Conservation (phyloP, 2,797 vertebrate species). For the Varecia variegata region DNA sequence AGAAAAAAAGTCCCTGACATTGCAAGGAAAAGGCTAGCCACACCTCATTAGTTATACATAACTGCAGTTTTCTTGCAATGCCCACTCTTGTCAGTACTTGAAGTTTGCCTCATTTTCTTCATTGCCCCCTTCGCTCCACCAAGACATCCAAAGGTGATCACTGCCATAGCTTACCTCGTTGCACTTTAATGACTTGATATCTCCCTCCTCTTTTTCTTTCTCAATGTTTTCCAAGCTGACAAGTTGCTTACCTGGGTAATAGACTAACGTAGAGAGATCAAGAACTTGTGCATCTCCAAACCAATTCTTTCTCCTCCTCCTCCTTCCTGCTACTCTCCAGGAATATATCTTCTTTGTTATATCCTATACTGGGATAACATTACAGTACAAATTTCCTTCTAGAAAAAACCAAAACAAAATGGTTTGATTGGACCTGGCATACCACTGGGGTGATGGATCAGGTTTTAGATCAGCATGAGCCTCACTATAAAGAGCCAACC, state of each 20-base stretch:
- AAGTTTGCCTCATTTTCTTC: not conserved
- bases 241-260: not conserved
- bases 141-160: not conserved
- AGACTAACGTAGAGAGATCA: not conserved
- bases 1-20: not conserved
- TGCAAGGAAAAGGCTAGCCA: not conserved
- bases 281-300: not conserved
- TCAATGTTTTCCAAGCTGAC: not conserved
- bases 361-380: not conserved
- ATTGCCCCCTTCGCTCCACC: not conserved
- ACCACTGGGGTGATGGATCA: not conserved
- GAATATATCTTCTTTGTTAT: not conserved
- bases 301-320: not conserved
- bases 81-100: not conserved
- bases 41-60: not conserved
- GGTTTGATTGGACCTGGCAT: not conserved
- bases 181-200: not conserved
- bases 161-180: not conserved
- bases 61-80: not conserved
- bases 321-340: not conserved
- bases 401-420: not conserved
- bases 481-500: not conserved
- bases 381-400: not conserved
- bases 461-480: not conserved
- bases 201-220: not conserved